Percentiles rank a stretch among this genome's conserved stretches.
phyloP scores from a whole-genome alignment of 1,140 invertebrate genomes.

The Eulimnadia texana region DNA sequence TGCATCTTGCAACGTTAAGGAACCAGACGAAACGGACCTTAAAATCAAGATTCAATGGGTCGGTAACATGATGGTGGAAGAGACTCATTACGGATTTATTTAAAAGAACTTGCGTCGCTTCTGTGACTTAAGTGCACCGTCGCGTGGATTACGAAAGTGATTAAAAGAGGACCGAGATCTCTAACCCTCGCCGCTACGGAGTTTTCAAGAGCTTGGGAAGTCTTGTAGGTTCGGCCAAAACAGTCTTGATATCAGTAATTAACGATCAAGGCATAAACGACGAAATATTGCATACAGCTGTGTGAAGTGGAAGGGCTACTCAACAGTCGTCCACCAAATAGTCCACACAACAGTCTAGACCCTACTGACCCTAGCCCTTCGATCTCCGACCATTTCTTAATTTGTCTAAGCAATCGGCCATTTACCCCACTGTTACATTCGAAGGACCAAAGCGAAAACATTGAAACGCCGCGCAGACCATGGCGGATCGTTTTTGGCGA shows the following conservation, averaged over 20 bases:
- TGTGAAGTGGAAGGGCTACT: constrained; percentile 7
- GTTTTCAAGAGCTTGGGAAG: constrained; percentile 22
- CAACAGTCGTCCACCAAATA: constrained; percentile 13
- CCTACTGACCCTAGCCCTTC: constrained; percentile 3
- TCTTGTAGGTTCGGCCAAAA: constrained; percentile 25
- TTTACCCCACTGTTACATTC: neutral
- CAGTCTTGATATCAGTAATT: constrained; percentile 20
- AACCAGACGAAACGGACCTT: neutral
- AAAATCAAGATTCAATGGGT: neutral
- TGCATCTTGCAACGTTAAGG: too few species aligned
- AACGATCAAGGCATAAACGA: constrained; percentile 22
- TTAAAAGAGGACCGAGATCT: too few species aligned
- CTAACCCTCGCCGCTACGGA: neutral
- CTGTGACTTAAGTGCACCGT: neutral
- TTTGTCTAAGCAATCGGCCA: neutral
- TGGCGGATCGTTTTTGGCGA: neutral
- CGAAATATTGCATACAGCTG: constrained; percentile 10
- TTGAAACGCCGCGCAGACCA: neutral
- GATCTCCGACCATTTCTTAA: constrained; percentile 14
- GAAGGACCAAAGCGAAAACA: neutral
- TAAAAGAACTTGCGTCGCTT: neutral
- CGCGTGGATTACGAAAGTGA: too few species aligned
- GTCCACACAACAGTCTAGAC: neutral
- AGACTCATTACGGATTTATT: neutral
- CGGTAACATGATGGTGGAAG: neutral